Evolutionary conservation across 1,140 invertebrate genomes (phyloP), one percentile per base, ranked within the genome.

Genomic region (Hirudo medicinalis): DNA sequence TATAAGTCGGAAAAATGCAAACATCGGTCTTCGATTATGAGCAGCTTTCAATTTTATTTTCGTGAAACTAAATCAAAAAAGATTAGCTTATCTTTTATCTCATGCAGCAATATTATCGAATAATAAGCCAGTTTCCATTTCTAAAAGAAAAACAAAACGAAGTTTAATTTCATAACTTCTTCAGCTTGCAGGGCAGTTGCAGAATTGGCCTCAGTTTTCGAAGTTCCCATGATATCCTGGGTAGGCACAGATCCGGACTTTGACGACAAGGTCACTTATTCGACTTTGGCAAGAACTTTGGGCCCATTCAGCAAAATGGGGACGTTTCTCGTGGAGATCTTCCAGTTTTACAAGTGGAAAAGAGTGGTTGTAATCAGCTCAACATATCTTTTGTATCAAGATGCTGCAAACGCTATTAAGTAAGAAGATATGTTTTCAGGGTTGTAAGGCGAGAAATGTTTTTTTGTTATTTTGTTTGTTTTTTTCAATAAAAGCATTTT

Each of bases 241-340:
- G 70, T 71, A 19, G 70, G 53, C 20, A 71, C 70, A 9, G 70
- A 71, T 60, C 70, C 70, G 22, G 70, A 71, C 22, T 71, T 71
- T 53, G 57, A 71, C 70, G 70, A 71, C 70, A 71, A 71, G 27
- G 25, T 27, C 25, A 60, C 55, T n/a, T 71, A 71, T 53, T 71
- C 70, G 6, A 71, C 70, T 19, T 29, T 71, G 55, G 27, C 54
- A 9, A 53, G 70, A 54, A 71, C 70, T 17, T 29, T 71, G n/a
- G 70, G 70, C 6, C 25, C 57, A 3, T 71, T 60, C 25, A 71
- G 57, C 27, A 60, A 71, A 60, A 40, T 60, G 40, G 54, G 70
- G 0, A 53, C 11, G 5, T 71, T 71, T 54, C 54, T 71, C 8
- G 5, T 71, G 25, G 54, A 60, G 27, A 54, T 71, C 8, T 36